A percentile compares a stretch with the other conserved stretches of the same genome.
Evolutionary conservation across 2,888 invertebrate genomes (phyloP).

Genomic region (Drosophila neotestacea): DNA sequence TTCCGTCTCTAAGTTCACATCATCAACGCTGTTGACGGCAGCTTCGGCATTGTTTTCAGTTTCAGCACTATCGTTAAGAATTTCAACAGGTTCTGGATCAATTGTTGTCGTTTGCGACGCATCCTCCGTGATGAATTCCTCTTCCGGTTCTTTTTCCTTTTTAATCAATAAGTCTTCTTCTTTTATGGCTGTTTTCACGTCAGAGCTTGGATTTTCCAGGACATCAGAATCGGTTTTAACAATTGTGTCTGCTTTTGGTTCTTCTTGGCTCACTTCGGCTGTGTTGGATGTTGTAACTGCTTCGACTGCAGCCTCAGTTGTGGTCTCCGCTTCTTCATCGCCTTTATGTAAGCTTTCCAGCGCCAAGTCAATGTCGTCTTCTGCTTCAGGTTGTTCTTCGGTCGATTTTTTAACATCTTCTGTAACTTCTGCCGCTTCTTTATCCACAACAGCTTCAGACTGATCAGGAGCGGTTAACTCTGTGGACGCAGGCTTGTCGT

Average conservation of each 20-base stretch:
- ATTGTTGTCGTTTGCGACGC: slow-evolving; percentile 22
- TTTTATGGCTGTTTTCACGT: slow-evolving; percentile 10
- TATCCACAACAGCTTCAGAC: slow-evolving; percentile 27
- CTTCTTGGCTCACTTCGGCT: slow-evolving; percentile 36
- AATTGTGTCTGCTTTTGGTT: slow-evolving; percentile 15
- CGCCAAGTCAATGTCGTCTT: slow-evolving; percentile 80
- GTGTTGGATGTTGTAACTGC: slow-evolving; percentile 27
- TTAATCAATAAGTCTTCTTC: slow-evolving; percentile 22
- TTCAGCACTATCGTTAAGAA: slow-evolving; percentile 6
- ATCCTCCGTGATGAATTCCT: slow-evolving; percentile 60
- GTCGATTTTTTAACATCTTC: slow-evolving; percentile 14
- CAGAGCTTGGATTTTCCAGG: slow-evolving; percentile 1
- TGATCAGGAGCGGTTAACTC: slow-evolving; percentile 69
- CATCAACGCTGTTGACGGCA: slow-evolving; percentile 30
- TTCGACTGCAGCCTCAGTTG: slow-evolving; percentile 15
- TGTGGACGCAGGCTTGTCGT: slow-evolving; percentile 40
- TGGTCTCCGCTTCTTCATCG: slow-evolving; percentile 42
- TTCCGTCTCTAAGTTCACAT: slow-evolving; percentile 62
- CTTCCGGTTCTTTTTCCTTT: slow-evolving; percentile 48
- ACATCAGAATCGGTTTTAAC: slow-evolving; percentile 31
- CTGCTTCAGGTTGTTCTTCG: slow-evolving; percentile 51
- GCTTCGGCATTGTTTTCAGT: slow-evolving; percentile 13
- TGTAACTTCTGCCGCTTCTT: slow-evolving; percentile 23
- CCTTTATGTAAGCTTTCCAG: slow-evolving; percentile 77
- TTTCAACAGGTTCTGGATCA: slow-evolving; percentile 12